Evolutionary conservation across 2,113 vertebrate species (phyloP), one percentile per base, ranked within the genome.

Genomic region (Ciconia boyciana): DNA sequence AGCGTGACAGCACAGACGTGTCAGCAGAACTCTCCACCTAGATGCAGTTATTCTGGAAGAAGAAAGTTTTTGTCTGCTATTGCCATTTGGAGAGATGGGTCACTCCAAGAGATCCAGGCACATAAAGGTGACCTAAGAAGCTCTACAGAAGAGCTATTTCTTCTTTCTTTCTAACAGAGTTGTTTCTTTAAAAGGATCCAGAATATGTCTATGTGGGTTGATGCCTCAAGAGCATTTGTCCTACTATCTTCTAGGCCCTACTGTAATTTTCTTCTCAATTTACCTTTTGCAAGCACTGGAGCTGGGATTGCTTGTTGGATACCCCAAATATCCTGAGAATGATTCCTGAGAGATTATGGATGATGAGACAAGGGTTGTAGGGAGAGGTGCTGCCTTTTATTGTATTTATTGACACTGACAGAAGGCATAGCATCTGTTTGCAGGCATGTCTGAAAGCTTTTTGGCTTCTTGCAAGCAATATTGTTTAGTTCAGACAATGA

Each of bases 191-290:
- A 65, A 83, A 87, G 28, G 14, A 70, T 49, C 34, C 55, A 74
- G 25, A 60, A 28, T 87, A 26, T 2, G 0, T 39, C 69, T 81
- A 0, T 31, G 25, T 74, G 13, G 14, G 8, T 66, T 78, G 51
- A 28, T 75, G 26, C 2, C 34, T 62, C 21, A 71, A 11, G 21
- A 75, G 19, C 48, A n/a, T 74, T 61, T 1, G 2, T 80, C 16
- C n/a, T 46, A 3, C 36, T 70, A 1, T 52, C 41, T 75, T 7
- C n/a, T 54, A 25, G 16, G 12, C 7, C 28, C 16, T 61, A n/a
- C 14, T 72, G 8, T 75, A 39, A 72, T 61, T 76, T 48, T 60
- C 31, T 83, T 74, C 12, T 74, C 20, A 32, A 1, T 69, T 92
- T 65, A 60, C 18, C 5, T 83, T 83, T 80, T 80, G 41, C 41